Percentiles rank a stretch among this genome's conserved stretches.
phyloP scores from a whole-genome alignment of 2,888 invertebrate species.

The Bugulina stolonifera region DNA sequence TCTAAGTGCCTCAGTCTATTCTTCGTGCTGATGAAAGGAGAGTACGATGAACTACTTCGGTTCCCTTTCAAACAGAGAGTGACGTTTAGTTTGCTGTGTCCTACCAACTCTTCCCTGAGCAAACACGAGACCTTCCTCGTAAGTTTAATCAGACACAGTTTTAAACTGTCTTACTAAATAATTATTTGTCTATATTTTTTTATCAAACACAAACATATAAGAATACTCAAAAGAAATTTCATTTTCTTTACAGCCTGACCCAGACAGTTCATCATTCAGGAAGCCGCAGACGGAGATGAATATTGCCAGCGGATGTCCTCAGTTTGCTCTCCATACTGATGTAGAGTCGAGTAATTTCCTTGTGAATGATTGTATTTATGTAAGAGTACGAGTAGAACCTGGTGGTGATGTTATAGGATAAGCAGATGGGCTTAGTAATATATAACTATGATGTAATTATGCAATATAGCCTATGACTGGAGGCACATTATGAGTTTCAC shows the following conservation, averaged over 20 bases:
- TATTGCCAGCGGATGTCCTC: constrained; percentile 51
- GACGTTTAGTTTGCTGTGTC: not conserved
- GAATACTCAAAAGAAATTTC: no score
- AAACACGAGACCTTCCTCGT: constrained; percentile 9
- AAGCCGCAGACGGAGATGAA: constrained; percentile 50
- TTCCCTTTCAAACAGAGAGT: constrained; percentile 19
- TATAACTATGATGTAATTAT: no score
- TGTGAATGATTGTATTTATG: not conserved
- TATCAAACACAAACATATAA: no score
- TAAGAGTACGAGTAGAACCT: not conserved
- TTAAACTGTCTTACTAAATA: no score
- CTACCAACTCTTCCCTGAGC: not conserved
- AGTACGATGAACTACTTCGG: not conserved
- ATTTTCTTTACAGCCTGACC: constrained; percentile 47
- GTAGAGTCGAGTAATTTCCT: constrained; percentile 10
- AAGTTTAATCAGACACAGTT: not conserved
- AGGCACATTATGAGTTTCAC: no score
- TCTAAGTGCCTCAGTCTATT: not conserved
- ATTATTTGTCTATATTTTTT: not conserved
- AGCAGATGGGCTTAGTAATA: no score
- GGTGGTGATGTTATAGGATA: constrained; percentile 19
- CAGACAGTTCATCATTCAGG: constrained; percentile 46
- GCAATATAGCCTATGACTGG: no score
- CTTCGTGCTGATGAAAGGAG: constrained; percentile 13
- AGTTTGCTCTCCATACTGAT: constrained; percentile 34